These are phyloP conservation scores for Poliocrania exsul DNA, from an alignment of 2,797 vertebrate species.

Conservation along the genomic window DNA sequence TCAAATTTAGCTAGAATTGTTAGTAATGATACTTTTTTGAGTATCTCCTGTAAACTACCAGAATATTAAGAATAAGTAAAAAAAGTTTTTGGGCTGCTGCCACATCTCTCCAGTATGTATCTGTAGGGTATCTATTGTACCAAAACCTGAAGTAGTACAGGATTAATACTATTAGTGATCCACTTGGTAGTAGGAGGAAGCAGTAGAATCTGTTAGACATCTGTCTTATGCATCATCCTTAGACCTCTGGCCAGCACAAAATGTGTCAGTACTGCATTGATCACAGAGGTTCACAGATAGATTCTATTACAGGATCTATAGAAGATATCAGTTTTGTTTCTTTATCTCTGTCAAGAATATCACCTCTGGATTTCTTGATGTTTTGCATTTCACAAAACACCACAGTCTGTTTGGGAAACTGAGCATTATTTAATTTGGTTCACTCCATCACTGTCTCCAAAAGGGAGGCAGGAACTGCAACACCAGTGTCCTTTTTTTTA, in stretches of 20 bases:
- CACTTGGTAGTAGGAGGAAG: not conserved
- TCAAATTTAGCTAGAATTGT: not conserved
- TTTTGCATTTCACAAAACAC: not conserved
- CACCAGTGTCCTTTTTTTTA: not conserved
- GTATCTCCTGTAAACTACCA: not conserved
- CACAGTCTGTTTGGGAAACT: not conserved
- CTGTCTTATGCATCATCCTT: not conserved
- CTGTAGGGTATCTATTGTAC: not conserved
- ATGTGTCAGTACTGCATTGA: not conserved
- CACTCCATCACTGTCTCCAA: not conserved
- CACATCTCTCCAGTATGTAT: not conserved
- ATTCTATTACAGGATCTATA: too few species aligned
- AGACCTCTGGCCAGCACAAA: not conserved
- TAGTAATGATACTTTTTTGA: not conserved
- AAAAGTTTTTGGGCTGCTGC: not conserved
- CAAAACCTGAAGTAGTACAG: not conserved
- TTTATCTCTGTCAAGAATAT: not conserved
- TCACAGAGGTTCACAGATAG: not conserved
- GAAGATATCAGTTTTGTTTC: not conserved
- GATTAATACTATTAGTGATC: not conserved
- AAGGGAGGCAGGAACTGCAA: not conserved
- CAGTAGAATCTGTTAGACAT: not conserved
- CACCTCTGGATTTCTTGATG: not conserved
- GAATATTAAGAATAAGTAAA: not conserved
- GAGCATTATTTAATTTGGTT: not conserved